These are phyloP conservation scores for Euura lappo DNA, from an alignment of 1,140 invertebrate genomes.

Conservation along the genomic window DNA sequence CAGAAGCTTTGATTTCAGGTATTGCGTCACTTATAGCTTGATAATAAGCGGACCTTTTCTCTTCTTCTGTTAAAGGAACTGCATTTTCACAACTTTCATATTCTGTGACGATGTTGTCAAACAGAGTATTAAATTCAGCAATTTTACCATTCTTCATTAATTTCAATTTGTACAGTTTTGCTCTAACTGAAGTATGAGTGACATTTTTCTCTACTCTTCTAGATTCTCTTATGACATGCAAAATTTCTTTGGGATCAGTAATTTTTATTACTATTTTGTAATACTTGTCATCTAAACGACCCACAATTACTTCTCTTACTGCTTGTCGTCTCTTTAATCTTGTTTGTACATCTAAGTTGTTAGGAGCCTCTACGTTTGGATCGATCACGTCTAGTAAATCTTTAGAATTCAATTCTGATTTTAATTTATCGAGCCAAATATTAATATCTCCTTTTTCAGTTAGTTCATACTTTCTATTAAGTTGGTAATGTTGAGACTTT, in stretches of 20 bases:
- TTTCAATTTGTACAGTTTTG: constrained; percentile 27
- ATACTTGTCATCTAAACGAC: constrained; percentile 32
- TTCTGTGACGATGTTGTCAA: constrained; percentile 31
- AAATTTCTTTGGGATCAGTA: constrained; percentile 29
- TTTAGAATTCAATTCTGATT: constrained; percentile 19
- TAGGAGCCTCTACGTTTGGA: not conserved
- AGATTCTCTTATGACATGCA: constrained; percentile 28
- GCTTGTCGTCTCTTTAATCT: constrained; percentile 15
- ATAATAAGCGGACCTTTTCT: constrained; percentile 35
- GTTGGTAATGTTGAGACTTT: constrained; percentile 17
- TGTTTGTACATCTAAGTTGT: constrained; percentile 15
- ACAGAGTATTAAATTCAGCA: constrained; percentile 27
- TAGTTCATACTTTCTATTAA: constrained; percentile 18
- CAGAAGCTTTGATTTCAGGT: constrained; percentile 26
- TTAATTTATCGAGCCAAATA: constrained; percentile 22
- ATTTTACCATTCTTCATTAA: constrained; percentile 26
- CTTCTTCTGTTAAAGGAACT: constrained; percentile 28
- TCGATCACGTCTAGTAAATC: constrained; percentile 23
- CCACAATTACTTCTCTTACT: constrained; percentile 34
- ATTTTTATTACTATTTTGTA: constrained; percentile 32
- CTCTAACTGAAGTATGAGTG: constrained; percentile 32
- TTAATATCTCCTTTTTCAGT: constrained; percentile 15
- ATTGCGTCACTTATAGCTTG: constrained; percentile 27
- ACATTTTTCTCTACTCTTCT: constrained; percentile 27
- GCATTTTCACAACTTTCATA: constrained; percentile 32